phyloP scores from a whole-genome alignment of 2,113 vertebrate genomes.

The Siniperca knerii region DNA sequence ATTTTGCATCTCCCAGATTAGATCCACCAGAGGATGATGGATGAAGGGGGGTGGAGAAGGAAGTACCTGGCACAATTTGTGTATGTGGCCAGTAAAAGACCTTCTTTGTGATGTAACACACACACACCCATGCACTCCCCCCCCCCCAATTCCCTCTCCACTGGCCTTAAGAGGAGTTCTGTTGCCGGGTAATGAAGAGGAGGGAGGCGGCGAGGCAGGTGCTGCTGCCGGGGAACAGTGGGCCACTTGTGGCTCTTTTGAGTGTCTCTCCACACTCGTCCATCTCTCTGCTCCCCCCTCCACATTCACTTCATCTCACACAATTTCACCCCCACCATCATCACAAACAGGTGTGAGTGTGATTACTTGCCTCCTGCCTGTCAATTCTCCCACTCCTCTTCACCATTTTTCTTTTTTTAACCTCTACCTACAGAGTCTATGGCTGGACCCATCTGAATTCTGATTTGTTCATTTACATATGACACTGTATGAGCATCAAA shows the following conservation, averaged over 20 bases:
- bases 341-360: constrained; percentile 49
- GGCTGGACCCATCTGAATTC: neutral
- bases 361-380: constrained; percentile 22
- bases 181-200: constrained; percentile 68
- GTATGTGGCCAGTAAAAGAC: constrained; percentile 50
- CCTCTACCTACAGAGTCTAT: neutral
- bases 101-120: constrained; percentile 66
- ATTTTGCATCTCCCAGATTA: neutral
- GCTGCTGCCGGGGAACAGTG: constrained; percentile 78
- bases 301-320: constrained; percentile 43
- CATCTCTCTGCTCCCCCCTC: neutral
- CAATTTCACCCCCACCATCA: constrained; percentile 19
- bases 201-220: constrained; percentile 76
- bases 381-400: constrained; percentile 1
- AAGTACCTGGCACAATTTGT: constrained; percentile 16
- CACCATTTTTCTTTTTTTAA: neutral
- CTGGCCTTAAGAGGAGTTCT: constrained; percentile 58
- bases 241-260: constrained; percentile 78
- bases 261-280: constrained; percentile 62
- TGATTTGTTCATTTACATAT: neutral
- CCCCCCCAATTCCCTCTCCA: constrained; percentile 8
- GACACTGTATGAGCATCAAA: neutral
- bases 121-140: constrained; percentile 4
- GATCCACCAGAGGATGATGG: neutral
- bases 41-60: neutral